Evolutionary conservation across 2,113 vertebrate genomes (phyloP).

Genomic region (Pandion haliaetus): DNA sequence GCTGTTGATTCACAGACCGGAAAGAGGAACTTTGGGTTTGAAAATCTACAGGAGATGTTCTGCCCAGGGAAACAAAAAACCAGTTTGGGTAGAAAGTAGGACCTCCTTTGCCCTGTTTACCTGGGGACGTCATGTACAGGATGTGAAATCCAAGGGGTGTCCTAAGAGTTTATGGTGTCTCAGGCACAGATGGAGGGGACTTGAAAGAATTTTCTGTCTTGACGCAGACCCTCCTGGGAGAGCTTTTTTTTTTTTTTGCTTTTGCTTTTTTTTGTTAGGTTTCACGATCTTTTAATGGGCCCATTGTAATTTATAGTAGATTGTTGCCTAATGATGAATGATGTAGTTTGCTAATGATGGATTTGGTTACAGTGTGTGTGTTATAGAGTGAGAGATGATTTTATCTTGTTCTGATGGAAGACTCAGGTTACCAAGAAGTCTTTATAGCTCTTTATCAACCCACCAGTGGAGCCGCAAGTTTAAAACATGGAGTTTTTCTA

Average conservation of each 20-base stretch:
- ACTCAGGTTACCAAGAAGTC: constrained; percentile 6
- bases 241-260: not conserved
- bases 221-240: constrained; percentile 30
- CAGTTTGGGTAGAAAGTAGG: not conserved
- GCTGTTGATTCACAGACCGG: not conserved
- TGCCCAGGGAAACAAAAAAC: not conserved
- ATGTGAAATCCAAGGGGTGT: not conserved
- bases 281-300: constrained; percentile 22
- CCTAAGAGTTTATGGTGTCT: not conserved
- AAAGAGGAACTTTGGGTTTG: not conserved
- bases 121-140: not conserved
- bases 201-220: constrained; percentile 32
- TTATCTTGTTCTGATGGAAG: constrained; percentile 38
- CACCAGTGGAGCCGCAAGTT: not conserved
- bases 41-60: not conserved
- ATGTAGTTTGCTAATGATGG: constrained; percentile 60
- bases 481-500: not conserved
- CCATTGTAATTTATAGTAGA: constrained; percentile 42
- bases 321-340: constrained; percentile 50
- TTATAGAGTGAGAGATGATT: constrained; percentile 60
- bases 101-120: not conserved
- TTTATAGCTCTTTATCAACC: not conserved
- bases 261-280: not conserved
- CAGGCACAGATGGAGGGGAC: not conserved
- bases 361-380: constrained; percentile 59